Evolutionary conservation across 92 coral and sea anemone species (phyloP).

Genomic region (Epizoanthus fatuus): DNA sequence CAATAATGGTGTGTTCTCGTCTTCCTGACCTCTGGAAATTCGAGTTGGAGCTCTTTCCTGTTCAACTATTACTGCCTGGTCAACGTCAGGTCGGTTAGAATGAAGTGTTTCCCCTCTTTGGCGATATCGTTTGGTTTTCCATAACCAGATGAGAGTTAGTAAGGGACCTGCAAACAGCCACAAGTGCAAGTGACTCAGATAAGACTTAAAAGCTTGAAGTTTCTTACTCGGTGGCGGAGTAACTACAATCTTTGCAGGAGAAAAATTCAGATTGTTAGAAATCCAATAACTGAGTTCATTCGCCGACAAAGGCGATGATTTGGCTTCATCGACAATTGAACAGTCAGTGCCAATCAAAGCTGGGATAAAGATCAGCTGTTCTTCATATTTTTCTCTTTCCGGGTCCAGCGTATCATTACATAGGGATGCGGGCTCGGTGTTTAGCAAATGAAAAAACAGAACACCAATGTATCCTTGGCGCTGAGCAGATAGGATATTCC

Average conservation of each 20-base stretch:
- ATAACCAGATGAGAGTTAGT: background rate
- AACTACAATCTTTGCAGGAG: background rate
- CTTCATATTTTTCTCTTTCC: background rate
- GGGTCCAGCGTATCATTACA: background rate
- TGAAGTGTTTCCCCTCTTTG: no score
- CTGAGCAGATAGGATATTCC: slow-evolving; percentile 9
- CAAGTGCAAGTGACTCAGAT: background rate
- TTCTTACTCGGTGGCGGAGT: background rate
- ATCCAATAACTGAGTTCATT: background rate
- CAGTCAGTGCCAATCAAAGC: background rate
- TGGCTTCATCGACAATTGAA: no score
- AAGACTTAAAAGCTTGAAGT: background rate
- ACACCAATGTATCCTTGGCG: slow-evolving; percentile 12
- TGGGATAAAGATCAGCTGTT: slow-evolving; percentile 16
- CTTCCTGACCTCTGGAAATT: no score
- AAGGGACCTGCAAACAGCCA: background rate
- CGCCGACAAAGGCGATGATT: no score
- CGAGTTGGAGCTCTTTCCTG: no score
- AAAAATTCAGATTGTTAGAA: background rate
- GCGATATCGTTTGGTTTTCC: no score
- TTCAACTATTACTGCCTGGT: no score
- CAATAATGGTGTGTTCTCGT: slow-evolving; percentile 2
- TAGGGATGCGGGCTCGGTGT: background rate
- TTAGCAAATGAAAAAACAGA: background rate
- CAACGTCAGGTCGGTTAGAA: no score